Percentiles rank a stretch among this genome's conserved stretches.
Conservation (phyloP, 37 sponge, comb jelly and placozoan species). For the Haliclona indistincta region DNA sequence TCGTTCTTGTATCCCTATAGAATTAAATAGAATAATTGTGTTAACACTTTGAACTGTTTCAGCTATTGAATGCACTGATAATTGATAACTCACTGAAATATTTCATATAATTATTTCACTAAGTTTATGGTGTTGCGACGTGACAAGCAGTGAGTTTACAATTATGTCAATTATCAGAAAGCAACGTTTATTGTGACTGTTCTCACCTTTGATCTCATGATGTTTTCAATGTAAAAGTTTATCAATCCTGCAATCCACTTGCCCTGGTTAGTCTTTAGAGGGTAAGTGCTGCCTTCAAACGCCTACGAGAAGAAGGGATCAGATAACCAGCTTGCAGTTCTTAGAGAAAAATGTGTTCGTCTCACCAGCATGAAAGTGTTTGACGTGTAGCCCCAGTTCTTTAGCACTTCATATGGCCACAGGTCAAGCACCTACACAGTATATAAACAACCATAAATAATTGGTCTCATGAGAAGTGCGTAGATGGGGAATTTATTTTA, state of each 20-base stretch:
- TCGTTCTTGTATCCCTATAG: too few species aligned
- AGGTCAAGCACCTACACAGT: conserved; percentile 29
- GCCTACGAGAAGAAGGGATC: not conserved
- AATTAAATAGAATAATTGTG: too few species aligned
- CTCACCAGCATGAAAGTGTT: conserved; percentile 52
- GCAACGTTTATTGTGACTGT: too few species aligned
- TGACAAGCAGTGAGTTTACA: too few species aligned
- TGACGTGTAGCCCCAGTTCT: conserved; percentile 43
- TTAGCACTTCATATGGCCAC: conserved; percentile 43
- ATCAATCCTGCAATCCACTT: conserved; percentile 50
- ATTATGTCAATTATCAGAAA: too few species aligned
- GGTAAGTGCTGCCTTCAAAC: conserved; percentile 46
- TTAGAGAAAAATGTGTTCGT: not conserved
- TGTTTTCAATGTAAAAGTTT: conserved; percentile 28
- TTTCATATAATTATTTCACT: too few species aligned
- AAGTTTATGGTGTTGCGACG: too few species aligned
- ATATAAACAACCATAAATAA: not conserved
- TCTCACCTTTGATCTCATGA: conserved; percentile 16
- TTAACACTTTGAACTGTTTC: too few species aligned
- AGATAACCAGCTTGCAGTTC: not conserved
- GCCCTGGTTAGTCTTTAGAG: conserved; percentile 50
- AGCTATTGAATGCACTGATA: too few species aligned
- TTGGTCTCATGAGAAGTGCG: not conserved
- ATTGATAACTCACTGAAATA: too few species aligned
- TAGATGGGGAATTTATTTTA: too few species aligned